Percentiles rank a stretch among this genome's conserved stretches.
phyloP scores from a whole-genome alignment of 2,888 invertebrate genomes.

The Tenthredo livida region DNA sequence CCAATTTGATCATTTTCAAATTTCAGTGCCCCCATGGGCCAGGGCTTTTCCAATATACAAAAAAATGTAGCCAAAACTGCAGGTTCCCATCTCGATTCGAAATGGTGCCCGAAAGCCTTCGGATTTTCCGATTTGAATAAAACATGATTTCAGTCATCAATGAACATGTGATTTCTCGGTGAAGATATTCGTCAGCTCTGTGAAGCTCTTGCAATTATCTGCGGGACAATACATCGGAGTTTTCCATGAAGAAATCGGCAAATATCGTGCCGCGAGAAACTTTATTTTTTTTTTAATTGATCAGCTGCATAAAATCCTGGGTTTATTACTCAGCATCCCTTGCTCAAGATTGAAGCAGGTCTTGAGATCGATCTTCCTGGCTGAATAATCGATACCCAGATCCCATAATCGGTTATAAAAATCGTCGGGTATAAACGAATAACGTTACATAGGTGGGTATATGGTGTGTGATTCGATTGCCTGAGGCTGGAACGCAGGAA shows the following conservation, averaged over 20 bases:
- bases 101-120: no score
- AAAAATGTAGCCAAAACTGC: no score
- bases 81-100: no score
- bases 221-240: neutral
- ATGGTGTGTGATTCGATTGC: conserved; percentile 12
- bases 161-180: no score
- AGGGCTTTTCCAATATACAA: no score
- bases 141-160: no score
- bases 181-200: no score
- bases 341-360: neutral
- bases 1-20: no score
- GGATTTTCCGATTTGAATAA: no score
- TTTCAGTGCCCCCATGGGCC: no score
- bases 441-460: neutral
- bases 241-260: neutral
- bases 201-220: neutral
- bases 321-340: neutral
- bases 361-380: neutral
- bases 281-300: no score
- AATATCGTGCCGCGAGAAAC: neutral
- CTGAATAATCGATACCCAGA: neutral
- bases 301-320: no score
- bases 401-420: neutral
- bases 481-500: conserved; percentile 2
- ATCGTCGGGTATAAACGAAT: conserved; percentile 11